These are phyloP conservation scores for Hydropotes inermis DNA, from an alignment of 2,113 vertebrate species.

Conservation along the genomic window DNA sequence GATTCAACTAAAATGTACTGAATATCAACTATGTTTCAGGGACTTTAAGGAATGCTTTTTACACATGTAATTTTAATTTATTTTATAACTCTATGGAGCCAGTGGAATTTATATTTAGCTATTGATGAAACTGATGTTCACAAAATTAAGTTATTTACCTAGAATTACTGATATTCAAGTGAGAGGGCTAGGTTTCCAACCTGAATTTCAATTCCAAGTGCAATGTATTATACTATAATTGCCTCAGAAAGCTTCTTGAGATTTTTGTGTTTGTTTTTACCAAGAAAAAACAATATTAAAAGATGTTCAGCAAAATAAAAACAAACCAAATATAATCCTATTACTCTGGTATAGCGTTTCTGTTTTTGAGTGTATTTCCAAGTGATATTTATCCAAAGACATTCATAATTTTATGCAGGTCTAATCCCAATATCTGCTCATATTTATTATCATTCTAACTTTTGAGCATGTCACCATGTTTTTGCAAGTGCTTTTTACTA, in stretches of 20 bases:
- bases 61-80: slow-evolving; percentile 24
- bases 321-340: not conserved
- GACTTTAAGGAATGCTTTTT: not conserved
- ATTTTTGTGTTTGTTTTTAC: not conserved
- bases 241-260: not conserved
- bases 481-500: not conserved
- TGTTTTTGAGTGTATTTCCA: not conserved
- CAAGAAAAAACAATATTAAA: slow-evolving; percentile 3
- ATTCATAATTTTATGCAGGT: not conserved
- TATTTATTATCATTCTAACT: not conserved
- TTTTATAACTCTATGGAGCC: not conserved
- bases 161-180: not conserved
- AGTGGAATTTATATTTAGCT: not conserved
- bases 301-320: slow-evolving; percentile 27
- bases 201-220: not conserved
- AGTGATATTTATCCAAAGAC: not conserved
- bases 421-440: not conserved
- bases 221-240: not conserved
- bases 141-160: not conserved
- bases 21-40: not conserved
- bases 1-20: not conserved
- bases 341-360: not conserved
- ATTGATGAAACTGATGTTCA: not conserved
- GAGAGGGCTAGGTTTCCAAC: not conserved
- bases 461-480: not conserved